Conservation (phyloP, 1,140 invertebrate species). For the Pogonomyrmex barbatus region DNA sequence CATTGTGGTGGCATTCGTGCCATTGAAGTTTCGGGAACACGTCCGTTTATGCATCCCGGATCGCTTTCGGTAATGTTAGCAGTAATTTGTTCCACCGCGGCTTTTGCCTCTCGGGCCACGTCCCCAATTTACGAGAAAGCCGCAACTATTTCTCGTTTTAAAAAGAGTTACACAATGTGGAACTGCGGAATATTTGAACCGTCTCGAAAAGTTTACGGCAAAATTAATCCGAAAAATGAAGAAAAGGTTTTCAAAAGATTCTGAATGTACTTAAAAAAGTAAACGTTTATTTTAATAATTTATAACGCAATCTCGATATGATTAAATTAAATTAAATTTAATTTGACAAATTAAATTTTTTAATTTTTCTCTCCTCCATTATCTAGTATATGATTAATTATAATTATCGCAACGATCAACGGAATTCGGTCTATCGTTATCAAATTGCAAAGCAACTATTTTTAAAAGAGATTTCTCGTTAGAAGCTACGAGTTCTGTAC, state of each 20-base stretch:
- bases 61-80: slow-evolving; percentile 51
- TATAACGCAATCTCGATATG: not conserved
- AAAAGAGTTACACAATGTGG: not conserved
- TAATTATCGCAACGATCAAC: not conserved
- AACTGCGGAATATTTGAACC: not conserved
- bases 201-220: not conserved
- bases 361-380: not conserved
- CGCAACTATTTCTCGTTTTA: slow-evolving; percentile 33
- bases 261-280: not conserved
- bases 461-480: not conserved
- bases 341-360: no score
- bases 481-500: not conserved
- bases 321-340: not conserved
- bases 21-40: slow-evolving; percentile 62
- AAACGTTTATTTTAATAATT: not conserved
- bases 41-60: slow-evolving; percentile 63
- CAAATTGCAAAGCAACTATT: slow-evolving; percentile 7
- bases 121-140: slow-evolving; percentile 48
- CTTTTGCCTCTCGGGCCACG: slow-evolving; percentile 51
- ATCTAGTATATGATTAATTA: not conserved
- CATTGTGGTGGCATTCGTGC: slow-evolving; percentile 47
- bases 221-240: not conserved
- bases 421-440: not conserved
- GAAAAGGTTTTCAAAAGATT: not conserved
- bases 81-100: slow-evolving; percentile 60